Evolutionary conservation across 2,888 invertebrate species (phyloP), one percentile per base, ranked within the genome.

Genomic region (Toxonevra muliebris): DNA sequence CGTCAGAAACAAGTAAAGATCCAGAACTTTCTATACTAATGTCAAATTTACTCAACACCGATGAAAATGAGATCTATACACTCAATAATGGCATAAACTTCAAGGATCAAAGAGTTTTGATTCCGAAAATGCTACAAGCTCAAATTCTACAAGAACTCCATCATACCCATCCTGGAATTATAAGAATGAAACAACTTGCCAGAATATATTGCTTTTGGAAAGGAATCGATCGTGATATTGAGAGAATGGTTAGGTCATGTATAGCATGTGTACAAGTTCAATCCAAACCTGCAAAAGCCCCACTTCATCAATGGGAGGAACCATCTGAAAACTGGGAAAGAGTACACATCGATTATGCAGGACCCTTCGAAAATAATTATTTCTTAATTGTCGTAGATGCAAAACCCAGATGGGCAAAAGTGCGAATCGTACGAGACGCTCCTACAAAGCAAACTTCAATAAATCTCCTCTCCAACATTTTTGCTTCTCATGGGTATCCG

Each of bases 71-170:
- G n/a, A n/a, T n/a, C n/a, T n/a, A n/a, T n/a, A n/a, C n/a, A n/a
- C n/a, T n/a, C n/a, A n/a, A n/a, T n/a, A n/a, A n/a, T n/a, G n/a
- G n/a, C n/a, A n/a, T n/a, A n/a, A n/a, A n/a, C n/a, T n/a, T n/a
- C n/a, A n/a, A n/a, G n/a, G n/a, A n/a, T n/a, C n/a, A n/a, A 45
- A 53, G 53, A 53, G 53, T 53, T 9, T 13, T 53, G 53, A 53
- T 53, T 53, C 53, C 53, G 53, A 53, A 53, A 53, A 53, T 19
- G 53, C 53, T 53, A 53, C 53, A 53, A 54, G 20, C 54, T 11
- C 15, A 19, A 54, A 54, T 54, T 20, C 19, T 54, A 54, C 54
- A 19, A 54, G 54, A 54, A 54, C 54, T 54, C 13, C 54, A 54
- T 15, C 54, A 54, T 54, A 54, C 54, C 19, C 54, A 54, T 54